Evolutionary conservation across 2,797 vertebrate genomes (phyloP), one percentile per base, ranked within the genome.

Genomic region (Tenualosa thibaudeaui): DNA sequence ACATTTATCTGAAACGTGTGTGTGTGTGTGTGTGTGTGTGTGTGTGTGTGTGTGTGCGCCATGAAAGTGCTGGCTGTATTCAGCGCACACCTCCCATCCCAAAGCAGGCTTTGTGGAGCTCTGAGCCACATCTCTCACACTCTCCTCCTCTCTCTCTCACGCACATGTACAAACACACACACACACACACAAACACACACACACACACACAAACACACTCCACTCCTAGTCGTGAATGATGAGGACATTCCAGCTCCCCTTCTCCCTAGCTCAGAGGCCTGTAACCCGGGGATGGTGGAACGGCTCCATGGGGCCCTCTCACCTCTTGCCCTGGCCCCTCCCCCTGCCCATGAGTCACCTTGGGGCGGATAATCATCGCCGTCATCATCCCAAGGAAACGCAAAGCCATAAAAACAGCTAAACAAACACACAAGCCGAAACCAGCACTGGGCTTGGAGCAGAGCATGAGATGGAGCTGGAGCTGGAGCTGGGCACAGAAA

Each of bases 91-190:
- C 82, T 46, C 58, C 19, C 4, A 40, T 62, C 50, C 65, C 50
- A 50, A 46, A 22, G 43, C 19, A 83, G 49, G 13, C 53, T 43
- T 37, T 81, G 40, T 81, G 24, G 19, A 58, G 51, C n/a, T 54
- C 2, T 75, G 81, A n/a, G 75, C 86, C 84, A 86, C 81, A 8
- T 1, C 84, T 83, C 88, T 93, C 89, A 92, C 50, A 51, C 50
- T 9, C 50, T 9, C 91, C 92, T 90, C 92, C 86, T 86, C 88
- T 89, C 89, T 92, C 92, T 88, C 89, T 88, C 89, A 84, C 83
- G 51, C 46, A 51, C 62, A 31, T 31, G 31, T 31, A 24, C 60
- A 51, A 65, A 9, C 46, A 75, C 31, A 22, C 17, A 83, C 82
- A 51, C 58, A 65, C 82, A 22, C 82, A 71, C n/a, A n/a, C 26